Conservation (phyloP, 2,797 vertebrate species). For the Lophius americanus region DNA sequence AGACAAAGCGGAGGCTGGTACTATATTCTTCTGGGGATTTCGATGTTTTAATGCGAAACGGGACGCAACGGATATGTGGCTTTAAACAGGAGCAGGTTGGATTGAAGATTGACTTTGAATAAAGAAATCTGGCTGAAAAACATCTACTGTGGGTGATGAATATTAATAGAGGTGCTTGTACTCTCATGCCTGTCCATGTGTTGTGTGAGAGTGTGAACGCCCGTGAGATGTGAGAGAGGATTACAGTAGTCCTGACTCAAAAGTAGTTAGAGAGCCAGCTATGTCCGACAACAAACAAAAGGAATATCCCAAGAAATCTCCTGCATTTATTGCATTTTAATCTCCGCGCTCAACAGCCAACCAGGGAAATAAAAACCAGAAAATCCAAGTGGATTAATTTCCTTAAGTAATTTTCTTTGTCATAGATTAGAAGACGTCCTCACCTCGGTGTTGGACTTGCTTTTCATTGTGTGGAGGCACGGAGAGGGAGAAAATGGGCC, state of each 20-base stretch:
- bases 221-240: slow-evolving; percentile 27
- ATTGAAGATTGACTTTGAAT: slow-evolving; percentile 24
- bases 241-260: slow-evolving; percentile 23
- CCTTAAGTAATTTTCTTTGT: slow-evolving; percentile 60
- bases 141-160: slow-evolving; percentile 4
- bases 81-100: neutral
- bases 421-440: slow-evolving; percentile 49
- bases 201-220: slow-evolving; percentile 15
- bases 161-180: slow-evolving; percentile 26
- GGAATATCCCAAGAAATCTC: slow-evolving; percentile 28
- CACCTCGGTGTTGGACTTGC: slow-evolving; percentile 9
- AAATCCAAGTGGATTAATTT: slow-evolving; percentile 61
- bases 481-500: slow-evolving; percentile 45
- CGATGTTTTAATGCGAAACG: slow-evolving; percentile 13
- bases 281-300: slow-evolving; percentile 28
- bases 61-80: slow-evolving; percentile 7
- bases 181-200: neutral
- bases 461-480: slow-evolving; percentile 49
- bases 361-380: slow-evolving; percentile 44
- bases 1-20: neutral
- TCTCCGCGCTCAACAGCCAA: slow-evolving; percentile 9
- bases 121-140: slow-evolving; percentile 14
- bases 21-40: slow-evolving; percentile 8
- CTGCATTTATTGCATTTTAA: slow-evolving; percentile 24
- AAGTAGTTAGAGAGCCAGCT: slow-evolving; percentile 22